Base-by-base conservation (phyloP, 2,113 vertebrate genomes). In the Monopterus albus region DNA sequence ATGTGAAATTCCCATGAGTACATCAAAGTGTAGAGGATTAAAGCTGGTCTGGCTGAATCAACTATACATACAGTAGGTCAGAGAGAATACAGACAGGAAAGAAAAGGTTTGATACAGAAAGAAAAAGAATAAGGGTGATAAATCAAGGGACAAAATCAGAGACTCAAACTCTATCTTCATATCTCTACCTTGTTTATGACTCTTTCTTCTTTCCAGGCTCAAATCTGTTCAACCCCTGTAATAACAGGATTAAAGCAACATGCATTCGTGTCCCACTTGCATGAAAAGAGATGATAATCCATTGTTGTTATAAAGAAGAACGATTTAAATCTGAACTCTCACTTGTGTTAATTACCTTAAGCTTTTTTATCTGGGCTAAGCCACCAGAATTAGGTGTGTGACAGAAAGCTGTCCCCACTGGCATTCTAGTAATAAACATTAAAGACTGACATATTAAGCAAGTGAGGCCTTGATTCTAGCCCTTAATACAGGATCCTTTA, bases 221-320 rank as follows among this genome's bases (percentile, higher is more conserved):
- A 26, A 23, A 15, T 18, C 28, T 40, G 28, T 40, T 77, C 14
- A 18, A 9, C 28, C 17, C 6, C 7, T 57, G 52, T 43, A 58
- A 68, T 64, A 29, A 52, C 21, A 11, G 25, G 52, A 77, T 64
- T 47, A 50, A 42, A 42, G n/a, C 46, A 39, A 80, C 35, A 38
- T 40, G 46, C n/a, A 43, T 6, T 31, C 31, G 0, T 2, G 3
- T 11, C 28, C 13, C 43, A 17, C 40, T 45, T 43, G 20, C 9
- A 38, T 17, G 12, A 13, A 20, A 14, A 25, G 4, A n/a, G n/a
- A n/a, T 46, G 2, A 10, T 20, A 31, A 67, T 71, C 36, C 36
- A 53, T n/a, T 69, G 23, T 18, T 43, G n/a, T 12, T 28, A n/a
- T 29, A 2, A 53, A 33, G 6, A 5, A 60, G 2, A 31, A 50